Evolutionary conservation across 1,140 invertebrate species (phyloP).

Genomic region (Macrosteles quadrilineatus): DNA sequence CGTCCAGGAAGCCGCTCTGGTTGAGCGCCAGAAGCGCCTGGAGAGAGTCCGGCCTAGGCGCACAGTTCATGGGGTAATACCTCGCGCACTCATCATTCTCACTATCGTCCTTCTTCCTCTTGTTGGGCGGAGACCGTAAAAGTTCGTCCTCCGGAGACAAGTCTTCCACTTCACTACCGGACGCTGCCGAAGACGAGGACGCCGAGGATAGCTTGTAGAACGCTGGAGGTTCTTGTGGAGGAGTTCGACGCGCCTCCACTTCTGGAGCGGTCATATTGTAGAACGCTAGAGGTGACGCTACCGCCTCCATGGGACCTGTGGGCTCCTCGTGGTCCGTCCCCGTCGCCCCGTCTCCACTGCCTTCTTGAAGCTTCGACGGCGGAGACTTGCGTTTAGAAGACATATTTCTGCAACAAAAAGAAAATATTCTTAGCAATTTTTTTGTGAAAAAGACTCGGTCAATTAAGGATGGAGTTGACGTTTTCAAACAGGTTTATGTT

Average conservation of each 20-base stretch:
- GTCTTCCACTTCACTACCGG: slow-evolving; percentile 58
- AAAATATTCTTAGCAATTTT: too few relatives aligned
- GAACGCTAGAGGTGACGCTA: slow-evolving; percentile 16
- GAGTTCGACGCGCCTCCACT: slow-evolving; percentile 30
- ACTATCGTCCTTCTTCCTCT: neutral
- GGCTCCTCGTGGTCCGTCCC: slow-evolving; percentile 18
- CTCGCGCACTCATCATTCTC: slow-evolving; percentile 7
- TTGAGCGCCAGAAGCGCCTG: slow-evolving; percentile 20
- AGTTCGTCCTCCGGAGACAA: slow-evolving; percentile 58
- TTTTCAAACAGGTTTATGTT: too few relatives aligned
- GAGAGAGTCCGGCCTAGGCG: slow-evolving; percentile 8
- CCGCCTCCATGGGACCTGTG: neutral
- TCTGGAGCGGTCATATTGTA: slow-evolving; percentile 26
- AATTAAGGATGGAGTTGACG: too few relatives aligned
- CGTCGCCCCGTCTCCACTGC: slow-evolving; percentile 43
- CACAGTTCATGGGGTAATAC: slow-evolving; percentile 21
- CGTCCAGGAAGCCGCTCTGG: slow-evolving; percentile 42
- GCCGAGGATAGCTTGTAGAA: slow-evolving; percentile 60
- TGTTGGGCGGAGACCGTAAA: slow-evolving; percentile 45
- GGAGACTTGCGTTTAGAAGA: slow-evolving; percentile 92
- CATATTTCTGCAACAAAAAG: slow-evolving; percentile 75
- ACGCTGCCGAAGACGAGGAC: slow-evolving; percentile 54
- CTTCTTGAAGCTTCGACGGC: slow-evolving; percentile 85
- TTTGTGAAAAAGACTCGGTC: too few relatives aligned
- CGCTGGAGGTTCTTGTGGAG: slow-evolving; percentile 48